Base-by-base conservation (phyloP, 2,113 vertebrate species). In the Seriola quinqueradiata region DNA sequence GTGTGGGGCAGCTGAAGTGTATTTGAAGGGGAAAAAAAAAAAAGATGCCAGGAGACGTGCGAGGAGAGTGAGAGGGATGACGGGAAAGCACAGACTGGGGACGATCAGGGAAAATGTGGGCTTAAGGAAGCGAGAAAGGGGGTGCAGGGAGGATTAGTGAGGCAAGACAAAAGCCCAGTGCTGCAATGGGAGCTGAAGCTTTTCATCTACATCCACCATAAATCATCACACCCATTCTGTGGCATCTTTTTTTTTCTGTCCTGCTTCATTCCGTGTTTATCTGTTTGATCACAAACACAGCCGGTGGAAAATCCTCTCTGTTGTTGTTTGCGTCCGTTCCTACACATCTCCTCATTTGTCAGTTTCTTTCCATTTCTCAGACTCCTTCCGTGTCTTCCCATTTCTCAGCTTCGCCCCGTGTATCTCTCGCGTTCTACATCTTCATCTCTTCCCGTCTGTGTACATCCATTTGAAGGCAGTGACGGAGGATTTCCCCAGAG, bases 91-190 rank as follows among this genome's bases (percentile, higher is more conserved):
- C 60, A 50, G 68, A 32, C 63, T 40, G 76, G 61, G 71, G 73
- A 77, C 23, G 21, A 75, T 25, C 17, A 7, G 57, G 58, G 82
- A 70, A 70, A 44, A 81, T 72, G 68, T 77, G 88, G 76, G 88
- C 78, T 91, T 83, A 84, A 80, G 36, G 70, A 75, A 86, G 68
- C 66, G 60, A 64, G 77, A 75, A 75, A 50, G 63, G 70, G 82
- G 83, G 72, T 75, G 75, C 70, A 23, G 67, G 71, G 58, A 74
- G 89, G 92, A 90, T 93, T 93, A 93, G 89, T n/a, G 60, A 77
- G 88, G 69, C 67, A 74, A 86, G 82, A 91, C 90, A 89, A 92
- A 91, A 85, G 87, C 87, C 77, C 72, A 59, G 34, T 8, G 80
- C 74, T 64, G 81, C n/a, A 17, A n/a, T 63, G 70, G 65, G 87